Evolutionary conservation across 2,113 vertebrate species (phyloP), one percentile per base, ranked within the genome.

Genomic region (Blennius ocellaris): DNA sequence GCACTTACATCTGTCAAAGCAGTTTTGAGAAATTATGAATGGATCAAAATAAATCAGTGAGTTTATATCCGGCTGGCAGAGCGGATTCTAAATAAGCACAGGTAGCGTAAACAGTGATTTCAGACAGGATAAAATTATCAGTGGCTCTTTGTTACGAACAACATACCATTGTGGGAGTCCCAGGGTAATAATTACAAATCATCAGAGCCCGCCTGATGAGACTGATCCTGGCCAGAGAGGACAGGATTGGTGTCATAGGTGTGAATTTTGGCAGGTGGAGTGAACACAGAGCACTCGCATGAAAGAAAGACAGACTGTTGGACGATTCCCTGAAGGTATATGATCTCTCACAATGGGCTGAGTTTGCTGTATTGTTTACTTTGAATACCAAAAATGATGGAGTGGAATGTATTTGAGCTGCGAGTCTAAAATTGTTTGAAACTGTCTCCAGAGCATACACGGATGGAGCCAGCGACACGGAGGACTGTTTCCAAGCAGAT

Each of bases 131-230:
- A 68, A 56, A 48, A 57, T 39, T 11, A 6, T 36, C 6, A 8
- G 52, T 15, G 45, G 11, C 45, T 56, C 30, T 56, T 68, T 68
- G 21, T 48, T 68, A 9, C 6, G 30, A 10, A 56, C 15, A 57
- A 56, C 53, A 16, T 17, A 39, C 48, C 5, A 48, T 68, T 30
- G 21, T 56, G 37, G 30, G 41, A 45, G 16, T 54, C 17, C 40
- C 11, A 45, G 52, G 53, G 43, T 54, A 21, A 48, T 56, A 68
- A 48, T 56, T 56, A 68, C 53, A 56, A 49, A 53, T 65, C 43
- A 68, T 56, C 36, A 38, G 10, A 56, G n/a, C 64, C 37, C 30
- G 36, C 40, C 50, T 54, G 39, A 53, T 44, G 50, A 44, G 36
- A 43, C 43, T 57, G 43, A 68, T 68, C 44, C 41, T 45, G 21